Conservation (phyloP, 2,797 vertebrate species). For the Rousettus madagascariensis region DNA sequence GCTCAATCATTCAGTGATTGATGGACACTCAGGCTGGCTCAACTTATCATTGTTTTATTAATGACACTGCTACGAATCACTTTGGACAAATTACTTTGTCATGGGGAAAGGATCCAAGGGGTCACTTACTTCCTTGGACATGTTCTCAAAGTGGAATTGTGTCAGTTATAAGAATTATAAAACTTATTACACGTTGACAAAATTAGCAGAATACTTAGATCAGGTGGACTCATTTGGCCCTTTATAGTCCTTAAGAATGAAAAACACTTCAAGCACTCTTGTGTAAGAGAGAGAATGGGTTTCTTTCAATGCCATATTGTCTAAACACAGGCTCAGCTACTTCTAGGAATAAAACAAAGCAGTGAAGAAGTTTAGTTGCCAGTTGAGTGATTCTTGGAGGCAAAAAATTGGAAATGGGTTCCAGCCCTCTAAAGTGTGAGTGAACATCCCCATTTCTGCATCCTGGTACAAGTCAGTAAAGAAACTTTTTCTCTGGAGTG, state of each 20-base stretch:
- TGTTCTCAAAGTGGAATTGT: background rate
- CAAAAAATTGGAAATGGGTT: background rate
- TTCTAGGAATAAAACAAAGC: constrained; percentile 54
- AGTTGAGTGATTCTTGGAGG: background rate
- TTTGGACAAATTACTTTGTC: background rate
- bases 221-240: background rate
- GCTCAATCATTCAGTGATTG: background rate
- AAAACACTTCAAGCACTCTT: background rate
- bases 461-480: background rate
- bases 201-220: background rate
- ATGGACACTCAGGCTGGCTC: background rate
- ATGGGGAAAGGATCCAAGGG: background rate
- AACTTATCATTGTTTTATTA: background rate
- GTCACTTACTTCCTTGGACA: background rate
- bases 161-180: background rate
- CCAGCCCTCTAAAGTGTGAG: background rate
- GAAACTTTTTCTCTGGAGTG: background rate
- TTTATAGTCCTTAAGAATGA: background rate
- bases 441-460: background rate
- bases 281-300: background rate
- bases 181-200: background rate
- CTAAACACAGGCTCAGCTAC: background rate
- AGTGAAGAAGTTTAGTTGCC: background rate
- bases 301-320: background rate
- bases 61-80: background rate